These are phyloP conservation scores for Xylophagus ater DNA, from an alignment of 2,888 invertebrate genomes.

Conservation along the genomic window DNA sequence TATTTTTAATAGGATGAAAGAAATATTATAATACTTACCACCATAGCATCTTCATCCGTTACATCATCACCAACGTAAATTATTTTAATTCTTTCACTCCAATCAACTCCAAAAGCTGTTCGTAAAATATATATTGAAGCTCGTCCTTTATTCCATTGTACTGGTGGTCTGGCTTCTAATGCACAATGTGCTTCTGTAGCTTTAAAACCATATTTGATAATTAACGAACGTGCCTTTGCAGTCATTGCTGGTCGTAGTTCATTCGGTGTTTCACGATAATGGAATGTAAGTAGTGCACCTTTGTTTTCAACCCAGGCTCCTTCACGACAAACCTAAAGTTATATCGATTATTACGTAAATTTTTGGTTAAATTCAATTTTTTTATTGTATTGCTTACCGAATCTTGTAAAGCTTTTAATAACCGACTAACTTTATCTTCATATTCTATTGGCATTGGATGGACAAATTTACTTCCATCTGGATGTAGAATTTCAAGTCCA, in stretches of 20 bases:
- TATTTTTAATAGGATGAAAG: constrained; percentile 6
- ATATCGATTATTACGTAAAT: constrained; percentile 5
- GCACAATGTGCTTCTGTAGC: constrained; percentile 75
- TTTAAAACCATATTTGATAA: constrained; percentile 65
- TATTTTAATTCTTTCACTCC: constrained; percentile 81
- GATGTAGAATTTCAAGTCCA: constrained; percentile 77
- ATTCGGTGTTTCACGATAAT: constrained; percentile 71
- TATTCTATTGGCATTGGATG: constrained; percentile 83
- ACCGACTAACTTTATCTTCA: constrained; percentile 64
- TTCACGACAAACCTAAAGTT: constrained; percentile 59
- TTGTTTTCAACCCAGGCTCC: constrained; percentile 91
- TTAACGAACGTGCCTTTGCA: constrained; percentile 59
- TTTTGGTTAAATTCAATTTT: neutral
- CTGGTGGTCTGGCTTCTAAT: constrained; percentile 82
- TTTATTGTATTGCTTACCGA: constrained; percentile 42
- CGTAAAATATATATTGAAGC: constrained; percentile 83
- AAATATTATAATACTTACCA: constrained; percentile 42
- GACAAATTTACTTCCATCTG: constrained; percentile 81
- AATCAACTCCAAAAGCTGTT: constrained; percentile 82
- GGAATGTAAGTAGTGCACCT: constrained; percentile 75
- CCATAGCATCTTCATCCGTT: constrained; percentile 85
- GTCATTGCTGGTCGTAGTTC: constrained; percentile 56
- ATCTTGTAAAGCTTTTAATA: constrained; percentile 71
- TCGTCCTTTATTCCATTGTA: constrained; percentile 81
- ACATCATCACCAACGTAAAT: constrained; percentile 83